A percentile compares a stretch with the other conserved stretches of the same genome.
Evolutionary conservation across 2,113 vertebrate species (phyloP).

Genomic region (Carettochelys insculpta): DNA sequence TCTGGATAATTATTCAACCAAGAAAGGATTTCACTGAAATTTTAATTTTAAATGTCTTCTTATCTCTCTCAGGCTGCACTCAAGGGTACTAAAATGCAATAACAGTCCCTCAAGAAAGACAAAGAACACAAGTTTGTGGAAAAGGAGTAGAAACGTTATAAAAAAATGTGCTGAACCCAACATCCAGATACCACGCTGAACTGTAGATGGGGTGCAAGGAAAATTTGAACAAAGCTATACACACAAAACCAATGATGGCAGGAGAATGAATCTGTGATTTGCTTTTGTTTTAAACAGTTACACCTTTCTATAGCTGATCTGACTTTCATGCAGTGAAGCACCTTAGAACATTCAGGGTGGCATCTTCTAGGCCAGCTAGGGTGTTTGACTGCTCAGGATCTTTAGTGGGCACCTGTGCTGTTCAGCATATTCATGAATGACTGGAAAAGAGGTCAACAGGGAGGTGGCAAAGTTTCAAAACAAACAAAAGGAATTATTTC

Average conservation of each 20-base stretch:
- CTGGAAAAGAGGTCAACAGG: not conserved
- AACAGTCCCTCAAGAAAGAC: not conserved
- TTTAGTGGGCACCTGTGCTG: not conserved
- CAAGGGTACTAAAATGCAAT: not conserved
- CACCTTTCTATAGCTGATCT: not conserved
- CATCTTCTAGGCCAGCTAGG: not conserved
- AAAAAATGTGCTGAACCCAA: not conserved
- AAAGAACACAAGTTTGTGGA: not conserved
- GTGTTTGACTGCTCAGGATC: not conserved
- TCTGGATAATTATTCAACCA: not conserved
- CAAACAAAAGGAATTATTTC: not conserved
- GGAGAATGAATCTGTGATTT: not conserved
- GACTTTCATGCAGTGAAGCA: not conserved
- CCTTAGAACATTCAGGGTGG: not conserved
- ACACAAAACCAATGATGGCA: not conserved
- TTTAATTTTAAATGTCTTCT: slow-evolving; percentile 12
- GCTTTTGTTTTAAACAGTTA: not conserved
- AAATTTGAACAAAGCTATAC: not conserved
- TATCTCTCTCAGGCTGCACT: not conserved
- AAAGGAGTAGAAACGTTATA: not conserved
- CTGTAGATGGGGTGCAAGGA: not conserved
- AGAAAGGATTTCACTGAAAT: not conserved
- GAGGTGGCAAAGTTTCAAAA: not conserved
- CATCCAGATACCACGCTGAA: not conserved
- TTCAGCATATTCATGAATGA: not conserved